Evolutionary conservation across 2,113 vertebrate genomes (phyloP).

Genomic region (Sander vitreus): DNA sequence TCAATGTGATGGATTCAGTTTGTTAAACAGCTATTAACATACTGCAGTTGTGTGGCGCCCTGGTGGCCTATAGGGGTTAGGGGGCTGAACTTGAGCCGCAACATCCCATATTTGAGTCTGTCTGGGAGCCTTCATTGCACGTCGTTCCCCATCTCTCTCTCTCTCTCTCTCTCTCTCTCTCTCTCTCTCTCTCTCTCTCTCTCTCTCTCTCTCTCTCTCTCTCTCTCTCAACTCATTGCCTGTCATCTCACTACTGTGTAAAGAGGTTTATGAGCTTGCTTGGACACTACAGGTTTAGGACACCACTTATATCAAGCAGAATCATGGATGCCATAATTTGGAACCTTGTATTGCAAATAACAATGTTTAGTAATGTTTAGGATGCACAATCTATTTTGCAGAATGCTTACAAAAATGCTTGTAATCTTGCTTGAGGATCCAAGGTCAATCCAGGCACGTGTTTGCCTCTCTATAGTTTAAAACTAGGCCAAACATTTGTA

Average conservation of each 20-base stretch:
- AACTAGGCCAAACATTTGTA: conserved; percentile 4
- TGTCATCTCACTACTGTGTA: not conserved
- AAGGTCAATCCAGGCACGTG: not conserved
- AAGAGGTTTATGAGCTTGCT: not conserved
- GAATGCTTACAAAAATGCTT: not conserved
- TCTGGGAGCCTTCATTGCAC: not conserved
- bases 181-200: too few species aligned
- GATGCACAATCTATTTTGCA: not conserved
- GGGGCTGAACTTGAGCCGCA: not conserved
- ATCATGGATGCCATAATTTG: not conserved
- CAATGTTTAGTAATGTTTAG: not conserved
- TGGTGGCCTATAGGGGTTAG: not conserved
- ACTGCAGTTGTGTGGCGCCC: not conserved
- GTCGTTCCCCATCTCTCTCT: not conserved
- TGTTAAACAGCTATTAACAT: not conserved
- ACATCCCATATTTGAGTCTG: not conserved
- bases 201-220: too few species aligned
- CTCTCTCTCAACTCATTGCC: not conserved
- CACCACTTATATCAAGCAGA: not conserved
- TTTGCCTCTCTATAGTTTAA: not conserved
- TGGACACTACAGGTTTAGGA: not conserved
- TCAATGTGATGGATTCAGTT: not conserved
- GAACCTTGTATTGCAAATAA: not conserved
- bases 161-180: not conserved
- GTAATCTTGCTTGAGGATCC: not conserved